A percentile compares a stretch with the other conserved stretches of the same genome.
Evolutionary conservation across 2,113 vertebrate genomes (phyloP).

Genomic region (Peromyscus californicus): DNA sequence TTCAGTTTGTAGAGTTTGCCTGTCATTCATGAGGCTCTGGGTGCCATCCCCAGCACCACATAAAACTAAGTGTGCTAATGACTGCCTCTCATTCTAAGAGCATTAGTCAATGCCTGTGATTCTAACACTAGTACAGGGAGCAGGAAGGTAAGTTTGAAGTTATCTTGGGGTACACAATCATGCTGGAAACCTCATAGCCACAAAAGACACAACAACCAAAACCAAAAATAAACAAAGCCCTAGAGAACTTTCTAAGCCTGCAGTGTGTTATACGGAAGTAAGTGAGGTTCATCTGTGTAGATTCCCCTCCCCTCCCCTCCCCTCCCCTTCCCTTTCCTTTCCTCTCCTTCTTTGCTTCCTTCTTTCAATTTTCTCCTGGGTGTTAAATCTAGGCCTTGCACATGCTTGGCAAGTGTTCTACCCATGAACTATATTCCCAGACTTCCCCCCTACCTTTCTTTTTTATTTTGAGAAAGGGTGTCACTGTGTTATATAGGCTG

Average conservation of each 20-base stretch:
- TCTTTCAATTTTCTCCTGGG: not conserved
- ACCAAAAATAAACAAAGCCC: not conserved
- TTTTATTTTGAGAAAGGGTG: not conserved
- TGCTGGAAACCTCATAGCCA: not conserved
- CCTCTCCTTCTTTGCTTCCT: no score
- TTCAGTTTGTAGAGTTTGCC: not conserved
- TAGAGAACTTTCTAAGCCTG: not conserved
- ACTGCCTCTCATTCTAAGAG: not conserved
- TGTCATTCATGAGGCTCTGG: not conserved
- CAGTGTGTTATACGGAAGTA: not conserved
- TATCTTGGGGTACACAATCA: not conserved
- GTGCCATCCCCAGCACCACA: not conserved
- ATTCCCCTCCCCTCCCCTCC: not conserved
- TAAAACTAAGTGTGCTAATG: not conserved
- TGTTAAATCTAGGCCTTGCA: not conserved
- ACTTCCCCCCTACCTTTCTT: no score
- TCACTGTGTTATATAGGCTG: not conserved
- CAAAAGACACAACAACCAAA: not conserved
- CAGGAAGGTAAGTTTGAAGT: not conserved
- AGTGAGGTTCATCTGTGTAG: not conserved
- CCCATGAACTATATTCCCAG: not conserved
- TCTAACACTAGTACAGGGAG: not conserved
- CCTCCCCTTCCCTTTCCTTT: fast-evolving
- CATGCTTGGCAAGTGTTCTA: not conserved
- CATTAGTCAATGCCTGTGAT: not conserved